These are phyloP conservation scores for Lepus europaeus DNA, from an alignment of 2,113 vertebrate genomes.

Conservation along the genomic window DNA sequence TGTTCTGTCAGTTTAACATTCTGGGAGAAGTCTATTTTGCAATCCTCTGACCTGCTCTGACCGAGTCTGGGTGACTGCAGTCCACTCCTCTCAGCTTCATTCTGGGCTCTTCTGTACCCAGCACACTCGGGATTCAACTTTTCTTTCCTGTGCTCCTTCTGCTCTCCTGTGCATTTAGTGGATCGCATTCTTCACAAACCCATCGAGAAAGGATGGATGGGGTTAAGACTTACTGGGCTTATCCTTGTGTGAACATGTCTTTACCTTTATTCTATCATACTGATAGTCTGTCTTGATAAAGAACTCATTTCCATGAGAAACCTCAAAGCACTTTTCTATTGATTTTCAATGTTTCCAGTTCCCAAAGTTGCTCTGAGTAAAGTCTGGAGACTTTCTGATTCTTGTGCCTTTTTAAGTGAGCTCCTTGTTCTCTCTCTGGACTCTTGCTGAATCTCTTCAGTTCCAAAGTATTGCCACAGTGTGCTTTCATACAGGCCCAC, in stretches of 20 bases:
- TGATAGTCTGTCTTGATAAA: neutral
- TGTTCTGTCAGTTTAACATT: neutral
- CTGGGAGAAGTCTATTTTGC: neutral
- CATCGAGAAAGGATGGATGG: neutral
- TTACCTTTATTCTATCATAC: neutral
- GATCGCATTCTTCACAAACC: neutral
- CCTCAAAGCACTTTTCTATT: neutral
- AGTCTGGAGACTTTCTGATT: neutral
- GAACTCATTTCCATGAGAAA: slow-evolving; percentile 21
- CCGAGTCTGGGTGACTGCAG: neutral
- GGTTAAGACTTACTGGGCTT: neutral
- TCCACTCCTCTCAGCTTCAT: neutral
- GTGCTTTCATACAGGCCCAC: neutral
- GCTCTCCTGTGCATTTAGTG: neutral
- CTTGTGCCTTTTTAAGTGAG: neutral
- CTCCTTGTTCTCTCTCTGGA: neutral
- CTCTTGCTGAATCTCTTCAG: neutral
- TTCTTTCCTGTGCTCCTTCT: neutral
- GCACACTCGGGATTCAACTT: neutral
- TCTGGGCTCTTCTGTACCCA: neutral
- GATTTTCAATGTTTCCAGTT: neutral
- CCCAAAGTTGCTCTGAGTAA: neutral
- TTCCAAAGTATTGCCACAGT: neutral
- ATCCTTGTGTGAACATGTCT: neutral
- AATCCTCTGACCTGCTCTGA: neutral